Evolutionary conservation across 2,888 invertebrate genomes (phyloP), one percentile per base, ranked within the genome.

Genomic region (Anodontia alba): DNA sequence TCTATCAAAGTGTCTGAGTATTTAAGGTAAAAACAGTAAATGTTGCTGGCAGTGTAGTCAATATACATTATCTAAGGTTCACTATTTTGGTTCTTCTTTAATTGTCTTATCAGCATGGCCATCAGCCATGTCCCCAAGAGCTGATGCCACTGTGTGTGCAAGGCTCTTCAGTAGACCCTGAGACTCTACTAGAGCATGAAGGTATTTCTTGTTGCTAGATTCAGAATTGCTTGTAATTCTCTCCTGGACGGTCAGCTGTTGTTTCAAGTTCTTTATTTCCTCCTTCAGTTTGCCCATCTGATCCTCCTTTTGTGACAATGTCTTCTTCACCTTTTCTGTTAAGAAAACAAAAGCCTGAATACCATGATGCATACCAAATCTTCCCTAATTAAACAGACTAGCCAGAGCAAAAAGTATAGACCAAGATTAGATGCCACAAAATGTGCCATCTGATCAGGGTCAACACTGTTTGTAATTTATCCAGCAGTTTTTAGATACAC

Each of bases 281-380:
- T 95, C 93, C 54, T 96, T 95, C 36, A 96, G 94, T 90, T 96
- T 96, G 91, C 96, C 96, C 51, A 96, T 95, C 68, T 94, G 95
- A 78, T 94, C 95, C 79, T 95, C 95, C 46, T 96, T 95, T 90
- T 96, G 96, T n/a, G 93, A 93, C 70, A 96, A 95, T 87, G 95
- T 96, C 17, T 96, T 96, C 78, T 95, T 95, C n/a, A 96, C 92
- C 87, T 95, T 95, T 84, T 91, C 94, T 95, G 87, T 23, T 90
- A 90, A 68, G 33, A 57, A 80, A 73, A 82, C 75, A 81, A 15
- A 38, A 38, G n/a, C n/a, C n/a, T n/a, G n/a, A n/a, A n/a, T n/a
- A n/a, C n/a, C n/a, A n/a, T n/a, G n/a, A n/a, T n/a, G n/a, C n/a
- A n/a, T 76, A 70, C 43, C 75, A n/a, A n/a, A n/a, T n/a, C n/a